Conservation (phyloP, 2,888 invertebrate genomes). For the Drosophila anceps region DNA sequence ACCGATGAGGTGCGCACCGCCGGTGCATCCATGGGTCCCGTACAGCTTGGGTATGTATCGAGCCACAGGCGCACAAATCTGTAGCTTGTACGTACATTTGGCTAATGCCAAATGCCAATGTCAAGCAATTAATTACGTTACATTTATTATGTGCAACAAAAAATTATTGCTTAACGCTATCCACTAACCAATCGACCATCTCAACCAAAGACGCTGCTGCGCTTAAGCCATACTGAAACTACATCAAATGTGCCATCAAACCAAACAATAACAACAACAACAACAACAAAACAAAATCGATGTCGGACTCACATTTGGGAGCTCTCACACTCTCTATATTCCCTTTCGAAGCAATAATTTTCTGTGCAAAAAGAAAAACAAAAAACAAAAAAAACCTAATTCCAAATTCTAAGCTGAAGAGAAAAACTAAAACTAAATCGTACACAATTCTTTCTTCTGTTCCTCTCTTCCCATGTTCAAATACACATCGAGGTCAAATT, state of each 20-base stretch:
- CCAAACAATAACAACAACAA: neutral
- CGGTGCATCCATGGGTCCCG: constrained; percentile 93
- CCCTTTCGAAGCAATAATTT: constrained; percentile 72
- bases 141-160: constrained; percentile 61
- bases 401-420: constrained; percentile 1
- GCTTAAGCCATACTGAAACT: constrained; percentile 23
- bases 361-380: constrained; percentile 61
- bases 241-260: constrained; percentile 13
- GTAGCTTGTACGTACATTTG: no score
- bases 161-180: constrained; percentile 75
- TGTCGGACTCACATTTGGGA: constrained; percentile 9
- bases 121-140: constrained; percentile 39
- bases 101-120: constrained; percentile 8
- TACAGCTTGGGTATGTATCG: constrained; percentile 96
- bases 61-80: constrained; percentile 28
- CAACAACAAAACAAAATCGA: neutral
- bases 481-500: constrained; percentile 25
- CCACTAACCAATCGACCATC: constrained; percentile 34
- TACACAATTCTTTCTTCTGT: constrained; percentile 71
- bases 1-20: constrained; percentile 95
- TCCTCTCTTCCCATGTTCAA: constrained; percentile 61
- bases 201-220: constrained; percentile 37
- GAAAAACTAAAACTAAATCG: constrained; percentile 46
- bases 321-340: neutral
- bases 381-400: constrained; percentile 24